A percentile compares a stretch with the other conserved stretches of the same genome.
These are phyloP conservation scores for Temnopleurus reevesii DNA, from an alignment of 53 echinoderm and acorn worm species.

Conservation along the genomic window DNA sequence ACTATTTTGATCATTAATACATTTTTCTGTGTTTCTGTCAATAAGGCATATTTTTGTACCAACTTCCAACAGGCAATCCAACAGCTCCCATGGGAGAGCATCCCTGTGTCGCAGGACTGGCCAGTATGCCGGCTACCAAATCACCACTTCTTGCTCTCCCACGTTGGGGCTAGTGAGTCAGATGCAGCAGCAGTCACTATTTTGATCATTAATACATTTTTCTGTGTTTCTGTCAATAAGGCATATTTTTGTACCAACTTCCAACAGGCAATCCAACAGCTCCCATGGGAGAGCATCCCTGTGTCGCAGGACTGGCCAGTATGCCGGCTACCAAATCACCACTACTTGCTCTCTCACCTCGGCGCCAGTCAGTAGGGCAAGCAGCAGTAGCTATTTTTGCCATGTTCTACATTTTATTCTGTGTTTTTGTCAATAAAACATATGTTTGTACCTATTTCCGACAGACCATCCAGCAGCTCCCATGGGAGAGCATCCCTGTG, in stretches of 20 bases:
- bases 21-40: too few relatives aligned
- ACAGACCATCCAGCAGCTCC: constrained; percentile 87
- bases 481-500: constrained; percentile 92
- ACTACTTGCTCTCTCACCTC: constrained; percentile 83
- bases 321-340: constrained; percentile 82
- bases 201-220: too few relatives aligned
- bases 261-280: constrained; percentile 79
- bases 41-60: too few relatives aligned
- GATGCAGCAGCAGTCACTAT: too few relatives aligned
- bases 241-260: neutral
- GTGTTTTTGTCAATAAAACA: too few relatives aligned
- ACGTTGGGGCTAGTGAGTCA: constrained; percentile 57
- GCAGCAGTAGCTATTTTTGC: too few relatives aligned
- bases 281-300: constrained; percentile 96
- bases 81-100: constrained; percentile 95
- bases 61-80: constrained; percentile 81
- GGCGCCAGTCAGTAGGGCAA: constrained; percentile 7
- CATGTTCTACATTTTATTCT: too few relatives aligned
- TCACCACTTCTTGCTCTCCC: constrained; percentile 82
- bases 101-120: constrained; percentile 62
- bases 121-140: constrained; percentile 80
- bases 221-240: too few relatives aligned
- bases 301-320: constrained; percentile 59
- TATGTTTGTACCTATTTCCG: neutral
- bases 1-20: too few relatives aligned